Percentiles rank a stretch among this genome's conserved stretches.
Evolutionary conservation across 2,888 invertebrate genomes (phyloP).

Genomic region (Unio pictorum): DNA sequence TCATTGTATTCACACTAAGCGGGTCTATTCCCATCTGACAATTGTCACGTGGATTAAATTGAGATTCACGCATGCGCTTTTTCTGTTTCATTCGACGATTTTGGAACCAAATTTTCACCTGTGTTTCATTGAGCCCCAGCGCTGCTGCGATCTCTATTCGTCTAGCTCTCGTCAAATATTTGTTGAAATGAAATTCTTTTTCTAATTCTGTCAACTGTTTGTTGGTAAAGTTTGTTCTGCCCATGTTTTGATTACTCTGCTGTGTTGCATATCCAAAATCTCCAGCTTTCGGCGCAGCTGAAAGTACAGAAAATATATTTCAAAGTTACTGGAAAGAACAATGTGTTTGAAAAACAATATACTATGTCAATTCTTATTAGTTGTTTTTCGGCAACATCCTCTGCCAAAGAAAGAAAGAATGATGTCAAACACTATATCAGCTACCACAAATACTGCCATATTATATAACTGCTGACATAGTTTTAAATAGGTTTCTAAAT

Average conservation of each 20-base stretch:
- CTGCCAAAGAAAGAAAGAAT: too few relatives aligned
- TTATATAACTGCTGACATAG: too few relatives aligned
- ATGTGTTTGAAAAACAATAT: too few relatives aligned
- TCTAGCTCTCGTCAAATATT: conserved; percentile 96
- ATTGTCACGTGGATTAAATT: conserved; percentile 51
- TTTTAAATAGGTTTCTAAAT: too few relatives aligned
- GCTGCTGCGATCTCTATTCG: conserved; percentile 98
- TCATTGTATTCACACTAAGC: conserved; percentile 50
- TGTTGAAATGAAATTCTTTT: conserved; percentile 99
- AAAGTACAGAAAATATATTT: conserved; percentile 12
- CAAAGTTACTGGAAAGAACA: too few relatives aligned
- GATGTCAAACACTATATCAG: too few relatives aligned
- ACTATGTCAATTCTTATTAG: too few relatives aligned
- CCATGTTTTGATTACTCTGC: conserved; percentile 71
- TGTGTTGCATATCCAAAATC: conserved; percentile 48
- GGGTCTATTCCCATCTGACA: conserved; percentile 53
- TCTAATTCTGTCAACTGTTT: conserved; percentile 99
- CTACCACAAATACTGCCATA: too few relatives aligned
- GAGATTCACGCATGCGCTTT: conserved; percentile 69
- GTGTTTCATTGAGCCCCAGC: conserved; percentile 94
- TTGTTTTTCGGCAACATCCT: too few relatives aligned
- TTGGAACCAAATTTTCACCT: conserved; percentile 76
- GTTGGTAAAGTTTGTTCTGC: conserved; percentile 98
- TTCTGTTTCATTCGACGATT: conserved; percentile 72
- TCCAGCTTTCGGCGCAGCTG: conserved; percentile 33